Evolutionary conservation across 2,888 invertebrate genomes (phyloP), one percentile per base, ranked within the genome.

Genomic region (Oscheius sp.): DNA sequence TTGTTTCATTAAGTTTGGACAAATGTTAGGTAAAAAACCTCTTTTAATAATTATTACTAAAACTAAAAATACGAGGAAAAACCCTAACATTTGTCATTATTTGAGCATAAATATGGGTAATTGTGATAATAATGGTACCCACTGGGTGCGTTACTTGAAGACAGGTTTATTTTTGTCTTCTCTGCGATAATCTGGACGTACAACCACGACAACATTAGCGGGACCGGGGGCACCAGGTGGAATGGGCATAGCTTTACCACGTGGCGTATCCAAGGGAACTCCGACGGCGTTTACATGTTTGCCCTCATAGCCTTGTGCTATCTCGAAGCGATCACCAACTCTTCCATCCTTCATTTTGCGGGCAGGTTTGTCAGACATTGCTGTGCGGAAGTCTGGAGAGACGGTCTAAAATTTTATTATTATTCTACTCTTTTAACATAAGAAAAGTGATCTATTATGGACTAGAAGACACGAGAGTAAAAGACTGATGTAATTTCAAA

Each of bases 361-460:
- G 30, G 67, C 67, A 63, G 54, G 20, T 65, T 65, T 57, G 32
- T 65, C 65, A 64, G 64, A 32, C 64, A 64, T 64, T 17, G 32
- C 57, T 64, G 64, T 44, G 41, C 41, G 59, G 17, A 59, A 45
- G 59, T 59, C 38, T 44, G 59, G 41, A 17, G 59, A 59, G 41
- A 59, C 14, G 41, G 22, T 22, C 17, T 41, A 44, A 20, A 59
- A 59, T 22, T 59, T 33, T 20, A n/a, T 59, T 59, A 44, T 59
- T 59, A 44, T 44, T 59, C n/a, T n/a, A n/a, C n/a, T n/a, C n/a
- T n/a, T n/a, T n/a, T n/a, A n/a, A n/a, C n/a, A n/a, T n/a, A n/a
- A n/a, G n/a, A n/a, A n/a, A n/a, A n/a, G n/a, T n/a, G n/a, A 36
- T 36, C 14, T 36, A 9, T 36, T 36, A 36, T 36, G 36, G 36